phyloP scores from a whole-genome alignment of 2,888 invertebrate genomes.

The Thumatha senex region DNA sequence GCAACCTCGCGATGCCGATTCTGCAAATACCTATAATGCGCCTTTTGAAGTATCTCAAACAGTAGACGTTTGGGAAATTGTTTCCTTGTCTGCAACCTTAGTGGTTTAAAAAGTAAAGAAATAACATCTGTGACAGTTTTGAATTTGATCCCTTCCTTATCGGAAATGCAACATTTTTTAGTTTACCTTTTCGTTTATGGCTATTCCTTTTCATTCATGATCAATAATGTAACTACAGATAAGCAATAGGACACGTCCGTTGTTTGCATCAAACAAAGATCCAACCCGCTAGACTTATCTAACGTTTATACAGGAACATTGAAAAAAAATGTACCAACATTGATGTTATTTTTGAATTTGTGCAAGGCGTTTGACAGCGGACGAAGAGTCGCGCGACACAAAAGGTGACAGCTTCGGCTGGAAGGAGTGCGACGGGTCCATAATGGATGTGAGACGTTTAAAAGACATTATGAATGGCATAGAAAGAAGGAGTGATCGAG shows the following conservation, averaged over 20 bases:
- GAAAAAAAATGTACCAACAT: slow-evolving; percentile 71
- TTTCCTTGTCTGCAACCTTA: too few relatives aligned
- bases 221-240: slow-evolving; percentile 60
- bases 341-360: slow-evolving; percentile 82
- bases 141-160: slow-evolving; percentile 19
- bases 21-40: too few relatives aligned
- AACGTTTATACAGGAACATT: slow-evolving; percentile 71
- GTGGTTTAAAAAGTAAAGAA: too few relatives aligned
- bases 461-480: slow-evolving; percentile 77
- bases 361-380: slow-evolving; percentile 82
- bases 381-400: slow-evolving; percentile 64
- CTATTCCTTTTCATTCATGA: slow-evolving; percentile 57
- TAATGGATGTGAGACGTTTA: slow-evolving; percentile 69
- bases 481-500: slow-evolving; percentile 80
- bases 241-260: slow-evolving; percentile 72
- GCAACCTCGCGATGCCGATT: too few relatives aligned
- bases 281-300: slow-evolving; percentile 74
- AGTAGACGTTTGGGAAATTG: too few relatives aligned
- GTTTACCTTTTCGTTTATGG: slow-evolving; percentile 34
- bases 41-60: too few relatives aligned
- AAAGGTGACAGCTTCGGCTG: slow-evolving; percentile 72
- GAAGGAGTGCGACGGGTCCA: slow-evolving; percentile 64
- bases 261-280: slow-evolving; percentile 79
- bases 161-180: slow-evolving; percentile 39
- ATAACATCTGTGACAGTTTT: slow-evolving; percentile 1